These are phyloP conservation scores for Spondyliosoma cantharus DNA, from an alignment of 2,797 vertebrate genomes.

Conservation along the genomic window DNA sequence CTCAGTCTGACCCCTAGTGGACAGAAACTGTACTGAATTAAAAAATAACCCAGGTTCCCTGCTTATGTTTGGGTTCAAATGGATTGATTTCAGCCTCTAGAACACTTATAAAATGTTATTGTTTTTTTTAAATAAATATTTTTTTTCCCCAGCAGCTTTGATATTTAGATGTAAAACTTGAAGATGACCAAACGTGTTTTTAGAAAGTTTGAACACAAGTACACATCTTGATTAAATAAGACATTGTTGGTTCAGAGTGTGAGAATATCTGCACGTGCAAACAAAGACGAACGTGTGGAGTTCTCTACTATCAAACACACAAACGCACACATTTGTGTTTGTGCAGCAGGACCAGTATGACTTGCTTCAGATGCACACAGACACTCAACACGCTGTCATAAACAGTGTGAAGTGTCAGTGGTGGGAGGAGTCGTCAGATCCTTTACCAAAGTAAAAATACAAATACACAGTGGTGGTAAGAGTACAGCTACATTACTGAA, in stretches of 20 bases:
- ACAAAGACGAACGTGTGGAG: background rate
- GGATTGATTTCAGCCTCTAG: background rate
- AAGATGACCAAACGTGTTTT: background rate
- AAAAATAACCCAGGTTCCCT: background rate
- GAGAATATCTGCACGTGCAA: constrained; percentile 5
- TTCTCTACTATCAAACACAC: background rate
- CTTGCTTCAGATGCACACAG: constrained; percentile 13
- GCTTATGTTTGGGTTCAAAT: background rate
- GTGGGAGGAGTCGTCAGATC: background rate
- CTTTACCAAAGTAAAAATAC: background rate
- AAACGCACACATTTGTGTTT: constrained; percentile 3
- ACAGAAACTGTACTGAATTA: constrained; percentile 22
- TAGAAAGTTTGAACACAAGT: background rate
- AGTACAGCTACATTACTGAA: no score
- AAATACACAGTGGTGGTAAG: no score
- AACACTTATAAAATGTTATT: no score
- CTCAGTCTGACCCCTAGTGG: constrained; percentile 83
- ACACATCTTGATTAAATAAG: background rate
- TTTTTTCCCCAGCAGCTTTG: background rate
- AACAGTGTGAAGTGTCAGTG: background rate
- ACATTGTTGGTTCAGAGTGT: background rate
- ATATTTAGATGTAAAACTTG: background rate
- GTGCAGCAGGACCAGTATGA: constrained; percentile 24
- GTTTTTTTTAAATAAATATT: background rate
- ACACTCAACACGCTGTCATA: background rate